Conservation (phyloP, 2,888 invertebrate genomes). For the Lasioglossum leucozonium region DNA sequence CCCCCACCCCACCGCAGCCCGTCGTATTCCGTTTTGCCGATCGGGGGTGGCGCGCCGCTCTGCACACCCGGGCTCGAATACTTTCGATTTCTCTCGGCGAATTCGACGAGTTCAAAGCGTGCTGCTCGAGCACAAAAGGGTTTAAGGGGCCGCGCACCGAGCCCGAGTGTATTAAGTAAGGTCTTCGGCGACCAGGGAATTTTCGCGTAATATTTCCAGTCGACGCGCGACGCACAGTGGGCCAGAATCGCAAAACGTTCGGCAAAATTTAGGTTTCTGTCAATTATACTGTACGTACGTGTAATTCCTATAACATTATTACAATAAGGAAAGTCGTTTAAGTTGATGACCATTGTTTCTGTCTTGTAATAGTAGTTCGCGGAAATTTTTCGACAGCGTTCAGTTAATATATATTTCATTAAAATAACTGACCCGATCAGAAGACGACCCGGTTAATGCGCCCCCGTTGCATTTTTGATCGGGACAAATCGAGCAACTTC, state of each 20-base stretch:
- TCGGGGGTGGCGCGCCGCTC: constrained; percentile 1
- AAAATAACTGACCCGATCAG: background rate
- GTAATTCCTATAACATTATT: too few relatives aligned
- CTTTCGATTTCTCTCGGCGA: constrained; percentile 60
- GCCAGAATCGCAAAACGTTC: background rate
- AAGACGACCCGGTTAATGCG: background rate
- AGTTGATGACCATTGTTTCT: background rate
- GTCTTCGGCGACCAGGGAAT: constrained; percentile 30
- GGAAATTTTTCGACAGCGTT: background rate
- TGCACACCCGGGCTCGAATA: constrained; percentile 36
- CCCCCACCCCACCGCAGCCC: background rate
- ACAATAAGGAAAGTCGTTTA: background rate
- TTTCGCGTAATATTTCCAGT: constrained; percentile 15
- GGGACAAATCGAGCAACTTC: background rate
- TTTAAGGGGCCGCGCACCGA: constrained; percentile 33
- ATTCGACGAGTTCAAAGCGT: constrained; percentile 59
- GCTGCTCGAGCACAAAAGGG: constrained; percentile 42
- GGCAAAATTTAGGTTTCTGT: background rate
- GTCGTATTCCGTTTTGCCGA: constrained; percentile 26
- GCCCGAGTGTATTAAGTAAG: constrained; percentile 45
- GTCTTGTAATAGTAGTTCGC: background rate
- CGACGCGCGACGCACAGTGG: background rate
- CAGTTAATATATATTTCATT: background rate
- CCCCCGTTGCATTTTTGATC: background rate
- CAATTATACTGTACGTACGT: too few relatives aligned